Conservation (phyloP, 2,888 invertebrate genomes). For the Sphecodes monilicornis region DNA sequence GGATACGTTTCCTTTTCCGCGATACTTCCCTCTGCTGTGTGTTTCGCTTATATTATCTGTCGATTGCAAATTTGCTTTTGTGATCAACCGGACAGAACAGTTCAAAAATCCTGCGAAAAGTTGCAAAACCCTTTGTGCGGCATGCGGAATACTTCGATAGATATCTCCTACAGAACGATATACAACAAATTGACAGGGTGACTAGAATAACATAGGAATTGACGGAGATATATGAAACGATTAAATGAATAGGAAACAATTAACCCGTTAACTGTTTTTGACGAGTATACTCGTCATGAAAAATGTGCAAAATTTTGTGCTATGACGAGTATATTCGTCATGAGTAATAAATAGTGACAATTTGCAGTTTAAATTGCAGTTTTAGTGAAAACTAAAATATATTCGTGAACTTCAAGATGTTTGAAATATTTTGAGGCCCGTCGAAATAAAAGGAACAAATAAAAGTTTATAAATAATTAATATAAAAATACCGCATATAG, state of each 20-base stretch:
- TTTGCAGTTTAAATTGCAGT: too few relatives aligned
- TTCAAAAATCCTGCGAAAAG: not conserved
- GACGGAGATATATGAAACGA: not conserved
- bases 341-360: too few relatives aligned
- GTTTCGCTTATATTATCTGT: constrained; percentile 4
- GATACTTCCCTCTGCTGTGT: not conserved
- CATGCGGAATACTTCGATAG: not conserved
- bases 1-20: not conserved
- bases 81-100: not conserved
- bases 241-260: not conserved
- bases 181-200: not conserved
- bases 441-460: too few relatives aligned
- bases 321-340: too few relatives aligned
- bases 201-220: not conserved
- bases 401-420: too few relatives aligned
- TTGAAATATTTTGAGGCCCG: too few relatives aligned
- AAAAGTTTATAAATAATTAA: too few relatives aligned
- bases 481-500: too few relatives aligned
- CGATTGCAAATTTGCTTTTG: not conserved
- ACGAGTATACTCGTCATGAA: too few relatives aligned
- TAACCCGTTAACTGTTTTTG: too few relatives aligned
- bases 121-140: not conserved
- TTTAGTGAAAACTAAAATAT: too few relatives aligned
- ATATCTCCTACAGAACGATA: not conserved
- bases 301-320: too few relatives aligned